phyloP scores from a whole-genome alignment of 2,888 invertebrate genomes.

The Dendrolimus houi region DNA sequence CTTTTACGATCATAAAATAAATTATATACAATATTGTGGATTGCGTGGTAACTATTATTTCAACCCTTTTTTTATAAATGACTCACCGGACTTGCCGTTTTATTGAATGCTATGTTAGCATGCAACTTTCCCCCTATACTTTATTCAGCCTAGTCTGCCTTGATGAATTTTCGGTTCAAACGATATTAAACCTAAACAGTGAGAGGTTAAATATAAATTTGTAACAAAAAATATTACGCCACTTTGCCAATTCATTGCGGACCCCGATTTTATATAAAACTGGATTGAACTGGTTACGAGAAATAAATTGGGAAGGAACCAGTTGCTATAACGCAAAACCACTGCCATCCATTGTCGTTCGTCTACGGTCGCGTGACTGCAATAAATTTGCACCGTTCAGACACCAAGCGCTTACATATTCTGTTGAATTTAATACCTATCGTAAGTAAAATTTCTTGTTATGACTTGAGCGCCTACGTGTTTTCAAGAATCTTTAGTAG shows the following conservation, averaged over 20 bases:
- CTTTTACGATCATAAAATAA: no score
- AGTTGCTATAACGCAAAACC: conserved; percentile 10
- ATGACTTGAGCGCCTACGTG: no score
- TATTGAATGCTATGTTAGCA: background rate
- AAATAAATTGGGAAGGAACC: conserved; percentile 22
- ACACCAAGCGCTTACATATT: no score
- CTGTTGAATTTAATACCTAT: no score
- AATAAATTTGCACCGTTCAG: background rate
- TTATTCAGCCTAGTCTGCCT: background rate
- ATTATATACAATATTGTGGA: no score
- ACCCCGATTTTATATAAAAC: conserved; percentile 10
- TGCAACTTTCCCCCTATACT: background rate
- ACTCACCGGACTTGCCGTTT: background rate
- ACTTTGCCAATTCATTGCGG: background rate
- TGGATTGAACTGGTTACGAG: conserved; percentile 25
- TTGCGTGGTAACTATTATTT: background rate
- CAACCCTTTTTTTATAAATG: background rate
- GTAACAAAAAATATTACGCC: background rate
- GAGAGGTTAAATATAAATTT: background rate
- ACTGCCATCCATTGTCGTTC: background rate
- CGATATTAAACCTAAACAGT: background rate
- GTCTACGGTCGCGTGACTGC: background rate
- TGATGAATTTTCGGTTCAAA: background rate
- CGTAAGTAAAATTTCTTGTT: no score
- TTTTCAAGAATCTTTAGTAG: no score